Percentiles rank a stretch among this genome's conserved stretches.
phyloP scores from a whole-genome alignment of 1,140 invertebrate genomes.

The Euwallacea fornicatus region DNA sequence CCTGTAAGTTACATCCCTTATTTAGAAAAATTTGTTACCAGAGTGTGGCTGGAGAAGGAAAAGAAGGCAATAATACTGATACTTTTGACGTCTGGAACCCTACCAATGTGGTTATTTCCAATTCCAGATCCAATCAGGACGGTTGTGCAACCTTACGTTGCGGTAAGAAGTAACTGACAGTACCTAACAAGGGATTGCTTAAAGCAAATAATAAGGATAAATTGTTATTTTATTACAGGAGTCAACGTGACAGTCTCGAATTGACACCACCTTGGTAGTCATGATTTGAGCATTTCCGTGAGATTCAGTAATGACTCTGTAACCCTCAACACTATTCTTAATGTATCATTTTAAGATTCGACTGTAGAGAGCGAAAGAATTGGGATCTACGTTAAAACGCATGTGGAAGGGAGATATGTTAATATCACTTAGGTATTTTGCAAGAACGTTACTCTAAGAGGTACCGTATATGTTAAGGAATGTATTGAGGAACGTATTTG shows the following conservation, averaged over 20 bases:
- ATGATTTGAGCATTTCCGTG: conserved; percentile 31
- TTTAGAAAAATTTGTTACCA: conserved; percentile 12
- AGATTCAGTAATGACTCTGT: conserved; percentile 32
- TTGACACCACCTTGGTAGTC: conserved; percentile 24
- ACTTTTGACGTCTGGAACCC: conserved; percentile 33
- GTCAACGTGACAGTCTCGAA: conserved; percentile 20
- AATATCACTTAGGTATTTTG: conserved; percentile 26
- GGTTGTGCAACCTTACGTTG: conserved; percentile 33
- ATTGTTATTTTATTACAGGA: conserved; percentile 6
- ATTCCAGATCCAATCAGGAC: conserved; percentile 35
- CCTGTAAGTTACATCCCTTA: conserved; percentile 19
- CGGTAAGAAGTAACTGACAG: conserved; percentile 14
- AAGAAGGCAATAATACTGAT: conserved; percentile 35
- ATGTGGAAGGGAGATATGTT: conserved; percentile 25
- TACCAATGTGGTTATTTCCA: conserved; percentile 22
- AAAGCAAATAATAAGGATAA: background rate
- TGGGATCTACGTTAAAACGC: conserved; percentile 30
- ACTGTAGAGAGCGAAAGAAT: conserved; percentile 14
- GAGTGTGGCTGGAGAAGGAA: conserved; percentile 14
- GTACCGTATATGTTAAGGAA: background rate
- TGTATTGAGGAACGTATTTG: background rate
- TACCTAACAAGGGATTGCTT: background rate
- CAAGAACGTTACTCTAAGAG: conserved; percentile 24
- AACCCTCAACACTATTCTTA: conserved; percentile 20
- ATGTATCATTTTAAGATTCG: conserved; percentile 20